Base-by-base conservation (phyloP, 30 jellyfish, hydroid and myxozoan genomes). In the Sanderia malayensis region DNA sequence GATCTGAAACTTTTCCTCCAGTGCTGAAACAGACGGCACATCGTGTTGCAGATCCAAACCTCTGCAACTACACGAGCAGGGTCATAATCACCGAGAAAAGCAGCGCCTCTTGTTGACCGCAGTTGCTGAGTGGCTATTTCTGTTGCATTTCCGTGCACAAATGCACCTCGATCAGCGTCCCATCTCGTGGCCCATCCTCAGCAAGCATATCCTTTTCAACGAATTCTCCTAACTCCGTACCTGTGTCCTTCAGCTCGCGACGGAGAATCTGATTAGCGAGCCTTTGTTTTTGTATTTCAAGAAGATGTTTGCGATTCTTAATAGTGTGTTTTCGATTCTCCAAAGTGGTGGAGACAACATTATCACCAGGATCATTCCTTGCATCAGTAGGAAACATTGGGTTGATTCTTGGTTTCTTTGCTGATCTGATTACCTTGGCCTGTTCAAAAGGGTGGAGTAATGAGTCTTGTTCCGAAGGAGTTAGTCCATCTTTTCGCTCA, bases 371-470 rank as follows among this genome's bases (percentile, higher is more conserved):
- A 31, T 18, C 59, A n/a, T n/a, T n/a, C n/a, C n/a, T 28, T 1
- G 33, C n/a, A 1, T 15, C 26, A 3, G n/a, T 49, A 13, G 28
- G 29, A 1, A 28, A 21, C 3, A 18, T 44, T 19, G 1, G 1
- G 44, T 69, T 64, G 47, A 33, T 49, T 27, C 8, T 65, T 58
- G 26, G 0, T 26, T 31, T 44, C 10, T 58, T 68, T 1, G 80
- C 80, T 19, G 87, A 76, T 62, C 87, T 61, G 1, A 76, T 53
- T 28, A 76, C 22, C 49, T 66, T 76, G 11, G 80, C 87, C 64
- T 61, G 44, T 33, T 76, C 87, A 33, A 76, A 41, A 44, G 87
- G 87, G 53, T 76, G 87, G 25, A 76, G 71, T 26, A 76, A 58
- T n/a, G 80, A 61, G 4, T 44, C 67, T 18, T 62, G 33, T 23